Percentiles rank a stretch among this genome's conserved stretches.
These are phyloP conservation scores for Nannobrachium achirus DNA, from an alignment of 2,113 vertebrate species.

Conservation along the genomic window DNA sequence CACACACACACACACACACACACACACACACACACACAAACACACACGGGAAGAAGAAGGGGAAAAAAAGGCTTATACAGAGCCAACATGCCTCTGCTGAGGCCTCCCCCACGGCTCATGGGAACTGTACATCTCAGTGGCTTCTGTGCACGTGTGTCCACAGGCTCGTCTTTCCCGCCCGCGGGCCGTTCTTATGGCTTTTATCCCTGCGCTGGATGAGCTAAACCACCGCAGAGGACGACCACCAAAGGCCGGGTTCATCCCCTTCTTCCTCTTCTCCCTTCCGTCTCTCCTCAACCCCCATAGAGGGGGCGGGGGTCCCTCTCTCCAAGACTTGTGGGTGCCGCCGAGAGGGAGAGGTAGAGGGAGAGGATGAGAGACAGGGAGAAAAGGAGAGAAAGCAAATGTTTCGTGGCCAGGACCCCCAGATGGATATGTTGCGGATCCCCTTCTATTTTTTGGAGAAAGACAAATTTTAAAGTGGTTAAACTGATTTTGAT, in stretches of 20 bases:
- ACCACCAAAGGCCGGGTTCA: conserved; percentile 57
- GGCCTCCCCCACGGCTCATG: conserved; percentile 16
- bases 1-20: conserved; percentile 39
- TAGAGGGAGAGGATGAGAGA: too few species aligned
- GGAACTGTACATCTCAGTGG: conserved; percentile 36
- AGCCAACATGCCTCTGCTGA: conserved; percentile 12
- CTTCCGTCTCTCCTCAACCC: conserved; percentile 1
- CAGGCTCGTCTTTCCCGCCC: conserved; percentile 62
- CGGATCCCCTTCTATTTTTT: too few species aligned
- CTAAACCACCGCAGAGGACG: conserved; percentile 50
- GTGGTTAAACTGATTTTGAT: too few species aligned
- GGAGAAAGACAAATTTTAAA: too few species aligned
- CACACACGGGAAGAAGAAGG: conserved; percentile 55
- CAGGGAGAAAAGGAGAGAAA: too few species aligned
- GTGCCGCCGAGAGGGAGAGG: too few species aligned
- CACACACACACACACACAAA: conserved; percentile 40
- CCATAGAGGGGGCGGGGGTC: neutral
- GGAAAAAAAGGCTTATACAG: conserved; percentile 48
- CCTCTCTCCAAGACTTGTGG: too few species aligned
- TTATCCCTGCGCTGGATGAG: conserved; percentile 59
- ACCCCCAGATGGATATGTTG: too few species aligned
- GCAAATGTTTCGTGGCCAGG: neutral
- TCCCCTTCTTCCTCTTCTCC: conserved; percentile 25
- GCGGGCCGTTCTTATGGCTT: conserved; percentile 59
- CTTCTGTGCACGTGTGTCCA: conserved; percentile 49